Evolutionary conservation across 2,797 vertebrate genomes (phyloP), one percentile per base, ranked within the genome.

Genomic region (Sebastes trivittatus): DNA sequence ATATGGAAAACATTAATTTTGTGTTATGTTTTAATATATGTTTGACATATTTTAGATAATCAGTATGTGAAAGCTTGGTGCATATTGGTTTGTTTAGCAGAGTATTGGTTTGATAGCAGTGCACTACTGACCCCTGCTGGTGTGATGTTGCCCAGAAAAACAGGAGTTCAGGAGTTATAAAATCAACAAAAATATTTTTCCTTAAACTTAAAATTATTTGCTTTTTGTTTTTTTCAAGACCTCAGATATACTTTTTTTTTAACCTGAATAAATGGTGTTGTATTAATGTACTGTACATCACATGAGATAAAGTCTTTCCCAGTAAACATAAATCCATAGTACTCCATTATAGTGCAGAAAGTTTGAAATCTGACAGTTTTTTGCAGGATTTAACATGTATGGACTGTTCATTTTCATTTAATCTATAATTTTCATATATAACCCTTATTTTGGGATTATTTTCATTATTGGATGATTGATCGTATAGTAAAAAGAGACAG

Each of bases 101-200:
- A 38, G 36, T 38, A 38, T 38, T 38, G 36, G 36, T 38, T 38
- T 13, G 36, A 38, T 38, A 80, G 74, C 32, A 79, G 94, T 92
- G 82, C 88, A 88, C 88, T 92, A 94, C 90, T 94, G 95, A 83
- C 95, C 92, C 92, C 95, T 94, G 91, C 87, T 95, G 95, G 90
- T 78, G 1, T 3, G 1, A 22, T 78, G 13, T 25, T 62, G 56
- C 20, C 11, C 8, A 22, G 20, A 42, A 25, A 78, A 82, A 81
- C 13, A 36, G 22, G 6, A 49, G 36, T 13, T 7, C 14, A 62
- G 5, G 20, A 32, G 22, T 4, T 13, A 3, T 29, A 10, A 18
- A 59, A 10, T n/a, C 9, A 49, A 16, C 4, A 38, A 7, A 42
- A 27, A 49, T 32, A 6, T 8, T 46, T 61, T 61, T 54, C 1